Base-by-base conservation (phyloP, 92 coral and sea anemone genomes). In the Metridium senile region DNA sequence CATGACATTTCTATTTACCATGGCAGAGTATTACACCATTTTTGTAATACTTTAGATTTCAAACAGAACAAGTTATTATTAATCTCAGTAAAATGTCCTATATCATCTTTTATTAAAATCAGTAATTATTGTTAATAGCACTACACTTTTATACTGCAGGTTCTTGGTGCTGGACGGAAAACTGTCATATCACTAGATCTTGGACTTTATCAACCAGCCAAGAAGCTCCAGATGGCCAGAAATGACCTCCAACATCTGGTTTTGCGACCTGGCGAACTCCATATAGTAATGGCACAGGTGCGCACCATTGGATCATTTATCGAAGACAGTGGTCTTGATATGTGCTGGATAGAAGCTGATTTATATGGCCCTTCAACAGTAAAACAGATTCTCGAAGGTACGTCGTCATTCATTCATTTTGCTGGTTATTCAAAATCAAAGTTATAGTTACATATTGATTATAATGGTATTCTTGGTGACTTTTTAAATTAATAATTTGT, bases 311-410 rank as follows among this genome's bases (percentile, higher is more conserved):
- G 88, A 29, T 27, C 79, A 1, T 75, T 31, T 65, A 66, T 84
- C 22, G 79, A 84, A 6, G 53, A 64, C 33, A 84, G 83, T 34
- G 88, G 88, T 9, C 16, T 54, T 54, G 69, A 63, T 26, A 71
- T 81, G 83, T 62, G 82, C 66, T 86, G 87, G 84, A 54, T 86
- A 35, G 86, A 86, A 63, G 75, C 86, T 49, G 90, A 86, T 21
- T 68, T 86, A 39, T 66, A 76, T 77, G 84, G 84, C 29, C 87
- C 91, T 27, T 58, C 77, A 25, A 87, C 87, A 25, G 87, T 87
- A 35, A 87, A 82, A 62, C 91, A 86, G 61, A 81, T 86, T 25
- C 52, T 87, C 26, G 83, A 74, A 29, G 87, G 90, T 45, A 45
- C 16, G 51, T 45, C 16, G 51, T 7, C 51, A 45, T 7, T 45